Evolutionary conservation across 2,888 invertebrate genomes (phyloP), one percentile per base, ranked within the genome.

Genomic region (Pandemis cinnamomeana): DNA sequence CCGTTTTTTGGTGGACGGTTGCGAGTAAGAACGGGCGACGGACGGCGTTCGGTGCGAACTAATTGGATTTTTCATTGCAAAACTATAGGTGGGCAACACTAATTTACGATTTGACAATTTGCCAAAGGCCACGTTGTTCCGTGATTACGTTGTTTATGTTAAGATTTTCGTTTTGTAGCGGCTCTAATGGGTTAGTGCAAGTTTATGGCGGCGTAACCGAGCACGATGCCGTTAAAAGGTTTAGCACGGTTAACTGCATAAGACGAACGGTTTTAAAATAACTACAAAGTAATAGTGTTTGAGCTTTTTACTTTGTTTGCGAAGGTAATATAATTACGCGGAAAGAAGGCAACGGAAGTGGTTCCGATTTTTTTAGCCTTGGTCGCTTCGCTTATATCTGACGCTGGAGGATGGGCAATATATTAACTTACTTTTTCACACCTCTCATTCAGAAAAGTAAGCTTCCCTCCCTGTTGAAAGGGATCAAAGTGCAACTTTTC

Each of bases 51-150:
- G 60, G 77, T 62, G 67, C 72, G 76, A 76, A 76, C 79, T 84
- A 85, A 85, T 85, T 85, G 86, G 79, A 86, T 82, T 86, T 84
- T 84, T 80, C 82, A 83, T 81, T 82, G 76, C 77, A 70, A 67
- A 72, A 78, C 74, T 77, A 77, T 77, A 74, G 79, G 75, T 82
- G 80, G 78, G 76, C 75, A 80, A 79, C 78, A 81, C 80, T 84
- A 76, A 76, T 73, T 73, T 83, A 86, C 80, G 80, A 80, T 81
- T 81, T 79, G 69, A 63, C 67, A 78, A 79, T 83, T 80, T 78
- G 79, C 78, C 74, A 74, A 67, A 69, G 66, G 46, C 64, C 53
- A 67, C 74, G 67, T 70, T 72, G 72, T 63, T 48, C 51, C 55
- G 70, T 48, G 70, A 74, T 74, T 74, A 74, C 70, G 69, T 70